Evolutionary conservation across 1,140 invertebrate genomes (phyloP), one percentile per base, ranked within the genome.

Genomic region (Caenorhabditis inopinata): DNA sequence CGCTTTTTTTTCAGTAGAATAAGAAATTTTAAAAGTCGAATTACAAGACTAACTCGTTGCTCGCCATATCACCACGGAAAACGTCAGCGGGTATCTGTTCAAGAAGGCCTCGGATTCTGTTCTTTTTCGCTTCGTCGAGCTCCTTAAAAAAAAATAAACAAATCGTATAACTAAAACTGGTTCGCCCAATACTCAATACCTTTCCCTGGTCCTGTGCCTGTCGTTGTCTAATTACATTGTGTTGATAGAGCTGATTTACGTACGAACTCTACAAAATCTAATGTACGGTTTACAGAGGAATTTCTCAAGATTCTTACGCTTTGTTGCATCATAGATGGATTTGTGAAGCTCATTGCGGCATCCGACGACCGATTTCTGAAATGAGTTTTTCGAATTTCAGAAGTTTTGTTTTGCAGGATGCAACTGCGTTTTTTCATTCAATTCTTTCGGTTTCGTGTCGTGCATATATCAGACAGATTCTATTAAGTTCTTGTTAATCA

Each of bases 191-290:
- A 53, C 29, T 82, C 42, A 25, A n/a, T 0, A 81, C 45, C 25
- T 83, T 80, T 29, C 42, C 49, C 47, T 81, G 77, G 6, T 47
- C 73, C 47, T 74, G 25, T n/a, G 81, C 68, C n/a, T 73, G 38
- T 29, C 77, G 47, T 32, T 83, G 76, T 23, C 74, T 46, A 32
- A 51, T 62, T 45, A 77, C 38, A 27, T 83, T 83, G 25, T 47
- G 51, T 35, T 68, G 74, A 23, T 82, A 83, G 18, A 83, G 75
- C 29, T 83, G 74, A 48, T 80, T 81, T 23, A 83, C 81, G 74
- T 83, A 83, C 27, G 82, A 49, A 58, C 82, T 83, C 83, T 83
- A 74, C 42, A 83, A 82, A 74, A 11, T 42, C 14, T 14, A 42
- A 14, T 42, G 5, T 42, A 42, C n/a, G n/a, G n/a, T 7, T 42